Evolutionary conservation across 2,113 vertebrate species (phyloP).

Genomic region (Montifringilla adamsi): DNA sequence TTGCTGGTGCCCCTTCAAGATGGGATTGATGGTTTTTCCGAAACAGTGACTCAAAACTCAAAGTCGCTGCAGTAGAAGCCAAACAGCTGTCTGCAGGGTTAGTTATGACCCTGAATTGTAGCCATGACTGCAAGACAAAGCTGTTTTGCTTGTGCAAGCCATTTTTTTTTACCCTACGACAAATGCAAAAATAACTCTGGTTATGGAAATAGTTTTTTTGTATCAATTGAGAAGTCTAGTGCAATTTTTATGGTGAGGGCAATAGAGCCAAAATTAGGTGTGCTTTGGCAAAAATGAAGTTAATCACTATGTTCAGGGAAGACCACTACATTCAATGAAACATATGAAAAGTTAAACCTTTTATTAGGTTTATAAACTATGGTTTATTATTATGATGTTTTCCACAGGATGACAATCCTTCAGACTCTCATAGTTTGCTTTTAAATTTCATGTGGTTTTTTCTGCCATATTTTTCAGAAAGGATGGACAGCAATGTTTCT

Average conservation of each 20-base stretch:
- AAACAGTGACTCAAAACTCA: not conserved
- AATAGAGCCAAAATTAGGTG: not conserved
- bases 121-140: not conserved
- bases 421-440: not conserved
- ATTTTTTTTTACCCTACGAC: not conserved
- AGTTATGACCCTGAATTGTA: not conserved
- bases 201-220: not conserved
- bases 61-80: not conserved
- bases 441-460: not conserved
- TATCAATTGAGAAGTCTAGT: not conserved
- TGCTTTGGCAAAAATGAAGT: not conserved
- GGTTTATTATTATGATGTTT: not conserved
- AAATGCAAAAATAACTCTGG: not conserved
- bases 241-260: not conserved
- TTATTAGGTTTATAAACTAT: not conserved
- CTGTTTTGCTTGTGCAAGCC: not conserved
- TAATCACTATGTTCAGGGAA: not conserved
- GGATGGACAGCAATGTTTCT: not conserved
- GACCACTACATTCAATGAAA: not conserved
- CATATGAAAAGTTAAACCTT: not conserved
- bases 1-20: not conserved
- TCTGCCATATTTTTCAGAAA: not conserved
- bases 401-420: not conserved
- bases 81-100: not conserved
- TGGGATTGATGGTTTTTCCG: not conserved